Percentiles rank a stretch among this genome's conserved stretches.
phyloP scores from a whole-genome alignment of 2,113 vertebrate species.

The Pterocles burchelli region DNA sequence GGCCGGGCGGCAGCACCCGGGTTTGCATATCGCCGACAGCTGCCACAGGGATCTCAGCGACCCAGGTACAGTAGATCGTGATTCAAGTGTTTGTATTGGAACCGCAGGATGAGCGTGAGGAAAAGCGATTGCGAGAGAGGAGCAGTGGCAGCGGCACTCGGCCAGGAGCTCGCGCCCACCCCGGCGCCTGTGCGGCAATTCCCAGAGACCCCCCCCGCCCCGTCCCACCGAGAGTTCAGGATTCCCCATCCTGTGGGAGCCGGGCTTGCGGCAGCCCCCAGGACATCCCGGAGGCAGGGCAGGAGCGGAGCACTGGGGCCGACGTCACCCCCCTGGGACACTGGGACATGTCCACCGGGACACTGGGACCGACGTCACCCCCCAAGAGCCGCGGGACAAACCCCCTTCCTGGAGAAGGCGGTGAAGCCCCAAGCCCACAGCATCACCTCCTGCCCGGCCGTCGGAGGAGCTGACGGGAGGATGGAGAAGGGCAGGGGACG shows the following conservation, averaged over 20 bases:
- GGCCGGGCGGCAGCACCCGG: conserved; percentile 72
- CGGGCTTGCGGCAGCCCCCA: no score
- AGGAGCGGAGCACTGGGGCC: not conserved
- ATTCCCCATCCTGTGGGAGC: not conserved
- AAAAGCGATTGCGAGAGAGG: not conserved
- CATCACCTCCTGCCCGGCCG: not conserved
- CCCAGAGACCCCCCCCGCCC: conserved; percentile 36
- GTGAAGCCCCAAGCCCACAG: not conserved
- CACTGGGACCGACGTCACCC: not conserved
- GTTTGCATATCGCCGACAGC: conserved; percentile 69
- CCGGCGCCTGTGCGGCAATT: not conserved
- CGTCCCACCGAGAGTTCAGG: conserved; percentile 14
- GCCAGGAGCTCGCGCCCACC: not conserved
- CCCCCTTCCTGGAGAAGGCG: no score
- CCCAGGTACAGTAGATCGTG: conserved; percentile 77
- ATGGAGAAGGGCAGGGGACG: not conserved
- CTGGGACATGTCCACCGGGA: no score
- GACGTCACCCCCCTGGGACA: not conserved
- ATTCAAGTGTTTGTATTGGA: conserved; percentile 77
- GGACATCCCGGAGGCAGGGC: no score
- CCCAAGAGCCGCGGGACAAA: no score
- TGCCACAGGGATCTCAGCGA: conserved; percentile 45
- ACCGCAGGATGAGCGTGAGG: conserved; percentile 25
- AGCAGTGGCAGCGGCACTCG: conserved; percentile 2
- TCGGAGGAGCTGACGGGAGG: not conserved